Conservation (phyloP, 2,113 vertebrate genomes). For the Tringa solitaria region DNA sequence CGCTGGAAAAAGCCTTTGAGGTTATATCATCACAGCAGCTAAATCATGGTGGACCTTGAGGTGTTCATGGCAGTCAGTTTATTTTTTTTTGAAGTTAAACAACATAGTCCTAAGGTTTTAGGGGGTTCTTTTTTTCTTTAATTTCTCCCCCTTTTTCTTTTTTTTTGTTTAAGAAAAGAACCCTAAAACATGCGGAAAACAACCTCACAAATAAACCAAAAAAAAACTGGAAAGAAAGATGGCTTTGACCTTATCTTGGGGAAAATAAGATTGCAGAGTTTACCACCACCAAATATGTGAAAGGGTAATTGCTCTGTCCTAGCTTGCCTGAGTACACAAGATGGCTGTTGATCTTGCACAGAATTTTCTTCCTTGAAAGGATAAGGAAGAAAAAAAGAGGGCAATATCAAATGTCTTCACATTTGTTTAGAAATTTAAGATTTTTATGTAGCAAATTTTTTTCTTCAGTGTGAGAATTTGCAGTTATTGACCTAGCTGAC, state of each 20-base stretch:
- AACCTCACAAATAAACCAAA: not conserved
- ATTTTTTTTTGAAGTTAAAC: not conserved
- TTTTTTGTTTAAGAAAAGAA: not conserved
- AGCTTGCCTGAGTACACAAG: not conserved
- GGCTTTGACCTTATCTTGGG: not conserved
- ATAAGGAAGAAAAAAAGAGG: not conserved
- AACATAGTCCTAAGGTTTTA: not conserved
- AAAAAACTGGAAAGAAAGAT: not conserved
- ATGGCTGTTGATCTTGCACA: not conserved
- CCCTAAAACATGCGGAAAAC: not conserved
- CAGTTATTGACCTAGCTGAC: not conserved
- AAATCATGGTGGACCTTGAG: not conserved
- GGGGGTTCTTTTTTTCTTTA: accelerated
- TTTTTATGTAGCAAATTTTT: not conserved
- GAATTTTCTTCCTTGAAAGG: not conserved
- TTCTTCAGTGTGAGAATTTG: not conserved
- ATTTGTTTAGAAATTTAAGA: not conserved
- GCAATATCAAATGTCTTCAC: not conserved
- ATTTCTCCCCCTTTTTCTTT: not conserved
- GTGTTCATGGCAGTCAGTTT: not conserved
- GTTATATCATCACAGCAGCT: not conserved
- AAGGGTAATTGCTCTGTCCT: not conserved
- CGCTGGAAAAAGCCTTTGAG: not conserved
- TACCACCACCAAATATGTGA: not conserved
- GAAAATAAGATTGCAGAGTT: not conserved